phyloP scores from a whole-genome alignment of 2,888 invertebrate species.

The Geophilus truncorum region DNA sequence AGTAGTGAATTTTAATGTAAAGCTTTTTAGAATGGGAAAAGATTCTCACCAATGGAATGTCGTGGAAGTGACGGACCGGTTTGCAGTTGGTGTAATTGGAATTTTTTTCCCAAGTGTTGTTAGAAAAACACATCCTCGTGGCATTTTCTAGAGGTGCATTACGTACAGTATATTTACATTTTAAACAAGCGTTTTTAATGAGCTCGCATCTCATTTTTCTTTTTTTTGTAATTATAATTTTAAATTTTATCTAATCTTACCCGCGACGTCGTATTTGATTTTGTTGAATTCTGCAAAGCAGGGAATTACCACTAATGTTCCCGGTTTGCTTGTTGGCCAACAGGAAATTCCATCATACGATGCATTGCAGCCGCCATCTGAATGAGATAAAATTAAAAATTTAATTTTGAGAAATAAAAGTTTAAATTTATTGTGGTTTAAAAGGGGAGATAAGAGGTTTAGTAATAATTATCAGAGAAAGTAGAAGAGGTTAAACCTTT shows the following conservation, averaged over 20 bases:
- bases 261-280: conserved; percentile 70
- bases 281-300: conserved; percentile 75
- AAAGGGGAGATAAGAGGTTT: too few species aligned
- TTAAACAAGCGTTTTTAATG: too few species aligned
- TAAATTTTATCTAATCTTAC: conserved; percentile 56
- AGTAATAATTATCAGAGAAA: too few species aligned
- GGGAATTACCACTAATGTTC: conserved; percentile 63
- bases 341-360: conserved; percentile 72
- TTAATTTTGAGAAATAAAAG: too few species aligned
- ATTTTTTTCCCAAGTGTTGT: conserved; percentile 78
- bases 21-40: too few species aligned
- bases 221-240: conserved; percentile 32
- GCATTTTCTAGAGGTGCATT: conserved; percentile 71
- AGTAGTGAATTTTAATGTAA: too few species aligned
- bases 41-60: background rate
- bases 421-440: too few species aligned
- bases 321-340: conserved; percentile 73
- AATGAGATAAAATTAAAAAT: too few species aligned
- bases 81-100: conserved; percentile 67
- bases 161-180: background rate
- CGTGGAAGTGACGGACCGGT: background rate
- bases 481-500: too few species aligned
- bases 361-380: conserved; percentile 56
- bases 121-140: conserved; percentile 65
- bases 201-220: background rate